A percentile compares a stretch with the other conserved stretches of the same genome.
These are phyloP conservation scores for Cybosia mesomella DNA, from an alignment of 2,888 invertebrate species.

Conservation along the genomic window DNA sequence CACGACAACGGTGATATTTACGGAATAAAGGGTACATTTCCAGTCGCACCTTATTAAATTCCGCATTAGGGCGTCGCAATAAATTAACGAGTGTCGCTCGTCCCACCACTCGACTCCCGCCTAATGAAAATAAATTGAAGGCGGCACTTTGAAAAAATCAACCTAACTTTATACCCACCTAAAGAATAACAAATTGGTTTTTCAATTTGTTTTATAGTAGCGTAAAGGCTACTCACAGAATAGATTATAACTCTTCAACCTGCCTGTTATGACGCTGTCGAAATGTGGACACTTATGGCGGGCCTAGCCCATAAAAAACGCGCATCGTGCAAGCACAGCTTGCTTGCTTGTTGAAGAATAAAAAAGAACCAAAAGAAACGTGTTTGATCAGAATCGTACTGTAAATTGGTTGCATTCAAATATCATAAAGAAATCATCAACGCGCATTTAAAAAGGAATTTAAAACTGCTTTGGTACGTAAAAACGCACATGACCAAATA, in stretches of 20 bases:
- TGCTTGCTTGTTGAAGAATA: too few species aligned
- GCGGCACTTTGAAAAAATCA: constrained; percentile 43
- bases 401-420: neutral
- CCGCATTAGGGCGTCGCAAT: constrained; percentile 68
- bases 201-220: neutral
- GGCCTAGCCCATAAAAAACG: neutral
- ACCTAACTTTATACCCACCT: constrained; percentile 15
- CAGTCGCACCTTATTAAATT: constrained; percentile 70
- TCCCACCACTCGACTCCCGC: constrained; percentile 56
- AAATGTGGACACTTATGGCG: neutral
- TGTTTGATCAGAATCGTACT: neutral
- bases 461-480: neutral
- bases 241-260: too few species aligned
- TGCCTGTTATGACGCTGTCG: neutral
- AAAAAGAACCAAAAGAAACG: neutral
- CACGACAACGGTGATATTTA: constrained; percentile 30
- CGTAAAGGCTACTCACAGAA: neutral
- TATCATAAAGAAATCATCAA: neutral
- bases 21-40: constrained; percentile 46
- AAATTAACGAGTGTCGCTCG: constrained; percentile 64
- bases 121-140: constrained; percentile 71
- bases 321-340: neutral
- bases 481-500: neutral
- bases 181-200: neutral
- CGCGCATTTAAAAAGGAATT: neutral